Evolutionary conservation across 2,888 invertebrate species (phyloP).

Genomic region (Syrphus vitripennis): DNA sequence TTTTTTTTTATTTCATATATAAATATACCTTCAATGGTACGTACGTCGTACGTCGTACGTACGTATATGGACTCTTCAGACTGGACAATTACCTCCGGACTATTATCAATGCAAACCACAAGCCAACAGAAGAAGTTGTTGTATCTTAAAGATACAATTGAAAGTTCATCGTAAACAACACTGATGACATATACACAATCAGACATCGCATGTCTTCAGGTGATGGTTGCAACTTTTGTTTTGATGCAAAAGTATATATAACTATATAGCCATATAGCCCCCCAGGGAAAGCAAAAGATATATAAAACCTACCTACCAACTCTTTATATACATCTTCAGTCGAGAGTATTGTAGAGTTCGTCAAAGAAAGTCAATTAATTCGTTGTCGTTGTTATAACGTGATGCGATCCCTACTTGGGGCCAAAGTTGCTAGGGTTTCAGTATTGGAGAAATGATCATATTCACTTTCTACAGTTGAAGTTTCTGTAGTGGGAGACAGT

Average conservation of each 20-base stretch:
- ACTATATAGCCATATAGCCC: background rate
- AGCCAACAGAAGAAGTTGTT: conserved; percentile 6
- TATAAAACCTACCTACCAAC: conserved; percentile 7
- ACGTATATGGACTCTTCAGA: conserved; percentile 17
- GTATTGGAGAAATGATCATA: conserved; percentile 56
- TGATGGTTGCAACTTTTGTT: background rate
- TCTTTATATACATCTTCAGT: background rate
- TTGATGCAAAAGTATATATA: conserved; percentile 22
- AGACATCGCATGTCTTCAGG: background rate
- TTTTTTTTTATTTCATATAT: background rate
- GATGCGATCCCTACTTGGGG: conserved; percentile 49
- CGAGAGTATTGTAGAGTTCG: conserved; percentile 24
- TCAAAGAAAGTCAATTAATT: conserved; percentile 67
- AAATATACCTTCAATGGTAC: background rate
- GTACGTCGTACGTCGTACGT: background rate
- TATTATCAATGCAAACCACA: conserved; percentile 10
- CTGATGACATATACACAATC: conserved; percentile 63
- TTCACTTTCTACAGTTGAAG: conserved; percentile 21
- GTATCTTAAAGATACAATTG: conserved; percentile 62
- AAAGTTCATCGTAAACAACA: conserved; percentile 59
- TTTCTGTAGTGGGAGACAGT: conserved; percentile 65
- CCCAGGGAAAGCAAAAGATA: conserved; percentile 53
- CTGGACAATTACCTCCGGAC: conserved; percentile 60
- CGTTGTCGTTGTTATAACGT: background rate
- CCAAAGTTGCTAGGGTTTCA: conserved; percentile 49